Percentiles rank a stretch among this genome's conserved stretches.
Conservation (phyloP, 2,797 vertebrate species). For the Silurus aristotelis region DNA sequence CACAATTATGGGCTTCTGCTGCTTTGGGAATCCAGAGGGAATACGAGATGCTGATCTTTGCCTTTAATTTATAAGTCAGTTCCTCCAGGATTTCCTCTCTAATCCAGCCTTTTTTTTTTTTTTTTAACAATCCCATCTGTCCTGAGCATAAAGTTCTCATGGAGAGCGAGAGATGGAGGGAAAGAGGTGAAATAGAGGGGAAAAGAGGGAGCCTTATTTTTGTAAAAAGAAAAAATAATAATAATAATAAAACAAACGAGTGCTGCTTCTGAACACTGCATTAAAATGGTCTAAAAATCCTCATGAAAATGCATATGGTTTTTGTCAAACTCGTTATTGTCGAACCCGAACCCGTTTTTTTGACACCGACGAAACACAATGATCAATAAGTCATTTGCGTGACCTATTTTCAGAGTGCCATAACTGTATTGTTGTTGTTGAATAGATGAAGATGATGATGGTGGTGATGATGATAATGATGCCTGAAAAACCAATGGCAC, state of each 20-base stretch:
- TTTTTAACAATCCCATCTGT: conserved; percentile 45
- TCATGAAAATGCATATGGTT: conserved; percentile 47
- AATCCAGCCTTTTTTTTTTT: conserved; percentile 27
- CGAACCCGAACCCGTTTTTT: conserved; percentile 9
- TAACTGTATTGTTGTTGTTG: conserved; percentile 41
- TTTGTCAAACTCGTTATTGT: conserved; percentile 33
- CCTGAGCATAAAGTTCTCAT: conserved; percentile 35
- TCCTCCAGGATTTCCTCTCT: conserved; percentile 54
- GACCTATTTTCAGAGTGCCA: conserved; percentile 28
- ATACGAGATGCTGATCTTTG: conserved; percentile 56
- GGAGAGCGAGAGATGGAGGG: conserved; percentile 35
- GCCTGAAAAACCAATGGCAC: conserved; percentile 18
- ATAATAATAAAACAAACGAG: too few species aligned
- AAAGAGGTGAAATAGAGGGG: conserved; percentile 20
- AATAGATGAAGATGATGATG: conserved; percentile 31
- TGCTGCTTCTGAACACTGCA: background rate
- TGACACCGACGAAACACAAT: conserved; percentile 17
- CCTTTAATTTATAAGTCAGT: conserved; percentile 54
- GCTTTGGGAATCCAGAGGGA: conserved; percentile 48
- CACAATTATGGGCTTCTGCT: conserved; percentile 54
- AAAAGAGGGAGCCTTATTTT: conserved; percentile 5
- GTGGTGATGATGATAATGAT: background rate
- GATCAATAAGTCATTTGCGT: conserved; percentile 58
- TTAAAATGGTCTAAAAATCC: conserved; percentile 34
- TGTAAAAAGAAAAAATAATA: conserved; percentile 17